Evolutionary conservation across 2,888 invertebrate species (phyloP), one percentile per base, ranked within the genome.

Genomic region (Noctua janthina): DNA sequence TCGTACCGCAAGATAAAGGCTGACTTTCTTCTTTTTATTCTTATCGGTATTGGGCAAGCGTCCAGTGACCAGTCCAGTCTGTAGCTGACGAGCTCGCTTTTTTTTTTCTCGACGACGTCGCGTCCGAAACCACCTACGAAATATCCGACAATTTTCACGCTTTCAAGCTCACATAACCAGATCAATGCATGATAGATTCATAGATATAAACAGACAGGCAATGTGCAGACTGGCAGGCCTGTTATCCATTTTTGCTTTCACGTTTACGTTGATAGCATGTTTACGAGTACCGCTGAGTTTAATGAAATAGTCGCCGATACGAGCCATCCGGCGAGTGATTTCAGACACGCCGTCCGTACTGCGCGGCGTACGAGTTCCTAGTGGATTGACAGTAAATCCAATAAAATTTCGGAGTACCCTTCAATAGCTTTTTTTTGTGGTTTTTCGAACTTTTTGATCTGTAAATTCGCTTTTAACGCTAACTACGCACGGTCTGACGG

Each of bases 271-370:
- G 39, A 15, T 54, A 83, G 67, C 59, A 39, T 67, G 66, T 79
- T 83, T 71, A 78, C 68, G 49, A 49, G 29, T 51, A 20, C 49
- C 29, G 49, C 35, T 8, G 56, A 64, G n/a, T 69, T 73, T 70
- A 64, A 82, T 82, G 13, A 73, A 82, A 82, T 76, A 64, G 13
- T 51, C 43, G 43, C 59, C 46, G 43, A 66, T 78, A 59, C 64
- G 15, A n/a, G 59, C n/a, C 23, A 39, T n/a, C 59, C 66, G 51
- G 8, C 23, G 4, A 64, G 59, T 51, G 23, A 62, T 62, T 62
- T 29, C 29, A 62, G 62, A 29, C 10, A 62, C 29, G 15, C 29
- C 29, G 29, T 13, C 62, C 29, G 29, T 62, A 62, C 29, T 13
- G 62, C 56, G 2, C 11, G 10, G 46, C 11, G 11, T 6, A 51